Conservation (phyloP, 2,797 vertebrate species). For the Rhynchonycteris naso region DNA sequence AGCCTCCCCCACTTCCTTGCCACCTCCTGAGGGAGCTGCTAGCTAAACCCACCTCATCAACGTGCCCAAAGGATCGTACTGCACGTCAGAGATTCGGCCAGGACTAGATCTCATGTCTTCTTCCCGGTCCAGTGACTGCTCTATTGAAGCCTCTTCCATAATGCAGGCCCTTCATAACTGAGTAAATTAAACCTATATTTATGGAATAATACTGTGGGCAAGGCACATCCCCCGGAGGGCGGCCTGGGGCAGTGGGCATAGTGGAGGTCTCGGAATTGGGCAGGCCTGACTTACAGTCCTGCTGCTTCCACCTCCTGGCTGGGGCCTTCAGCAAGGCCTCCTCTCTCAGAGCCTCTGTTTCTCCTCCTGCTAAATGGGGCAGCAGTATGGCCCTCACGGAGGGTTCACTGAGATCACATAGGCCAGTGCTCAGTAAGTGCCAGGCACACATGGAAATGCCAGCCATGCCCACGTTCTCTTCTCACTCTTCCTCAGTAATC, state of each 20-base stretch:
- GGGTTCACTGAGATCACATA: background rate
- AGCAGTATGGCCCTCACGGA: background rate
- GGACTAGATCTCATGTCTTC: background rate
- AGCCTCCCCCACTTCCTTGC: background rate
- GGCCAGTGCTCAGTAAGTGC: background rate
- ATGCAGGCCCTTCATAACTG: background rate
- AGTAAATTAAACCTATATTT: background rate
- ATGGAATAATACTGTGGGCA: background rate
- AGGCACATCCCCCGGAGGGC: background rate
- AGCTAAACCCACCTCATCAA: background rate
- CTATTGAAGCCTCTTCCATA: background rate
- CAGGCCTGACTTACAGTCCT: background rate
- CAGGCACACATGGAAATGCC: background rate
- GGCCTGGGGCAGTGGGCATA: background rate
- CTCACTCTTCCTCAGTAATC: background rate
- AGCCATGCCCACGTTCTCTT: background rate
- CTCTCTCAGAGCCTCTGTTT: background rate
- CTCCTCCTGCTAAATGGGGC: background rate
- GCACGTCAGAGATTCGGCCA: background rate
- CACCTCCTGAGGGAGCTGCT: too few relatives aligned
- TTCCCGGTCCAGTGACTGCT: background rate
- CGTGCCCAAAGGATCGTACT: accelerated
- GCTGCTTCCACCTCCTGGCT: background rate
- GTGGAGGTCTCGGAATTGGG: background rate
- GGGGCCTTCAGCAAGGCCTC: background rate